phyloP scores from a whole-genome alignment of 2,888 invertebrate species.

The Brenthis ino region DNA sequence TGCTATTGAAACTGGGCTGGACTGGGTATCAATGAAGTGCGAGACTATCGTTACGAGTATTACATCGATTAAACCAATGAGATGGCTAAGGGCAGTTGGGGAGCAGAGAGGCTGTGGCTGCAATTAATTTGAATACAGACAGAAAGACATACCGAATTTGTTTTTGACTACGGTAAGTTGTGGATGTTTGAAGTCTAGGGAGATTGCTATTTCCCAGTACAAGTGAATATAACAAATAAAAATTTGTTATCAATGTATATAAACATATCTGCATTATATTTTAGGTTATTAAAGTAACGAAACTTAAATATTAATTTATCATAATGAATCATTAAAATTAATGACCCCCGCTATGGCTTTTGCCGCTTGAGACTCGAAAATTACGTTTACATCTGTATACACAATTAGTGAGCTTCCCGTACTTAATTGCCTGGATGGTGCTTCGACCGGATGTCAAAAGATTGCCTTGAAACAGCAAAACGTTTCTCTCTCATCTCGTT shows the following conservation, averaged over 20 bases:
- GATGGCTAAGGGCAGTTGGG: too few species aligned
- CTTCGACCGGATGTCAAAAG: constrained; percentile 75
- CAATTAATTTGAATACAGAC: too few species aligned
- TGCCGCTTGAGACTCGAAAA: constrained; percentile 39
- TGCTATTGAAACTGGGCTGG: too few species aligned
- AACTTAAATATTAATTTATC: constrained; percentile 39
- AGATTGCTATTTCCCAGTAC: too few species aligned
- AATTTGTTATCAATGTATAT: not conserved
- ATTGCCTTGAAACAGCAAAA: constrained; percentile 73
- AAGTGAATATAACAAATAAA: not conserved
- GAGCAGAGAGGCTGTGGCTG: too few species aligned
- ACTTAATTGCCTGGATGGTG: constrained; percentile 74
- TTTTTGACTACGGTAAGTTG: too few species aligned
- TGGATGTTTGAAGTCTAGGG: too few species aligned
- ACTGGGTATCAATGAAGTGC: too few species aligned
- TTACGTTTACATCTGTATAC: constrained; percentile 58
- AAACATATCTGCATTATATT: not conserved
- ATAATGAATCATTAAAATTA: constrained; percentile 44
- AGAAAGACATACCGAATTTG: too few species aligned
- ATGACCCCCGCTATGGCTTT: constrained; percentile 45
- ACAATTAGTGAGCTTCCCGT: constrained; percentile 72
- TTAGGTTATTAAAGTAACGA: constrained; percentile 37
- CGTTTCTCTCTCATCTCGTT: constrained; percentile 46
- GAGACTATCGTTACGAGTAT: too few species aligned
- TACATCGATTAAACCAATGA: too few species aligned